phyloP scores from a whole-genome alignment of 1,140 invertebrate genomes.

The Drosophila simulans region DNA sequence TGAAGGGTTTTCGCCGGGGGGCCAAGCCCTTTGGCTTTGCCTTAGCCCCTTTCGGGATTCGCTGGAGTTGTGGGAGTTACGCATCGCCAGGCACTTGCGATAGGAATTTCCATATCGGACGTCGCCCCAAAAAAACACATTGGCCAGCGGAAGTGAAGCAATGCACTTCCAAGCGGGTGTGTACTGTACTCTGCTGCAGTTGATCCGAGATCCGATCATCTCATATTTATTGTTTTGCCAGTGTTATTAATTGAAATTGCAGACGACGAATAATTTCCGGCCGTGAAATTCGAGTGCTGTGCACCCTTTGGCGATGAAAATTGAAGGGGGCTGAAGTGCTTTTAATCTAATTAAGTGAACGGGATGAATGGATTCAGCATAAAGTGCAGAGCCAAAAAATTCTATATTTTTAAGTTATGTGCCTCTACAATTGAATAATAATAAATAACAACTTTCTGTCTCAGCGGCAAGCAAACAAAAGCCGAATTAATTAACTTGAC shows the following conservation, averaged over 20 bases:
- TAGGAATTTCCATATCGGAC: slow-evolving; percentile 62
- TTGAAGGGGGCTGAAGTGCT: slow-evolving; percentile 43
- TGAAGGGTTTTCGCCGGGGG: slow-evolving; percentile 26
- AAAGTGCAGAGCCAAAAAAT: too few species aligned
- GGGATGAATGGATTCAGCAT: slow-evolving; percentile 10
- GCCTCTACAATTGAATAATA: not conserved
- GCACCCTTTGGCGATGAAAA: slow-evolving; percentile 48
- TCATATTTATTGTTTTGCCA: not conserved
- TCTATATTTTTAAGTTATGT: too few species aligned
- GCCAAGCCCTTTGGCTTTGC: slow-evolving; percentile 15
- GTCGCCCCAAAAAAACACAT: slow-evolving; percentile 17
- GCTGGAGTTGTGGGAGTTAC: slow-evolving; percentile 33
- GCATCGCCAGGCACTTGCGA: slow-evolving; percentile 65
- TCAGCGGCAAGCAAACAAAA: not conserved
- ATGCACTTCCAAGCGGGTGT: slow-evolving; percentile 39
- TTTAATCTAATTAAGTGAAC: slow-evolving; percentile 74
- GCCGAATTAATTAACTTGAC: not conserved
- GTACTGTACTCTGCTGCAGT: slow-evolving; percentile 24
- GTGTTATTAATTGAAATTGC: slow-evolving; percentile 71
- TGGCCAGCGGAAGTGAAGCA: slow-evolving; percentile 40
- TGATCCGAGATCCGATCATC: slow-evolving; percentile 4
- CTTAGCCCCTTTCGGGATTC: slow-evolving; percentile 1
- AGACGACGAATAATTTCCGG: slow-evolving; percentile 79
- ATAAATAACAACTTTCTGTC: not conserved
- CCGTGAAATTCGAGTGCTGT: slow-evolving; percentile 71